Conservation (phyloP, 1,140 invertebrate genomes). For the Ceratina australensis region DNA sequence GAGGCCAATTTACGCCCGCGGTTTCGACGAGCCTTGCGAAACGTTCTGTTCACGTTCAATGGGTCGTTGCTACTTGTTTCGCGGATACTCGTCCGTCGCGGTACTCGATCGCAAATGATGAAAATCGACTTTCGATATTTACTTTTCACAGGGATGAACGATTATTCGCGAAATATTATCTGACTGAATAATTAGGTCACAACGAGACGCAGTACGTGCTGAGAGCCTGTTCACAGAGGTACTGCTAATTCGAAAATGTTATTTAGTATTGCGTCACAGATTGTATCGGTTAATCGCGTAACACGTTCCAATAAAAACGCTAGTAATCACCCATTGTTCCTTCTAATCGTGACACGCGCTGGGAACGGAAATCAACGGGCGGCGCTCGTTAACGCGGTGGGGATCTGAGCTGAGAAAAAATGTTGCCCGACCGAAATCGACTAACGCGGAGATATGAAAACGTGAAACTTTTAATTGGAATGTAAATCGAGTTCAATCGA, state of each 20-base stretch:
- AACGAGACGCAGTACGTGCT: too few relatives aligned
- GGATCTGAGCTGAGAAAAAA: not conserved
- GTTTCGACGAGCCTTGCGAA: not conserved
- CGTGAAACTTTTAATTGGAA: constrained; percentile 51
- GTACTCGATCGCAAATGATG: too few relatives aligned
- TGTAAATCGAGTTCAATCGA: constrained; percentile 25
- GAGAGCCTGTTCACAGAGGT: too few relatives aligned
- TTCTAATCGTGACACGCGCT: not conserved
- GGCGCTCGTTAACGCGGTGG: not conserved
- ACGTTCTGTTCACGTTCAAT: not conserved
- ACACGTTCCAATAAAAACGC: not conserved
- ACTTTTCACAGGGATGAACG: too few relatives aligned
- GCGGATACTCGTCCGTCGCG: too few relatives aligned
- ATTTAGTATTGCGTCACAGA: too few relatives aligned
- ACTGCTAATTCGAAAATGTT: too few relatives aligned
- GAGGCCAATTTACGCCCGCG: not conserved
- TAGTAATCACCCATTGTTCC: not conserved
- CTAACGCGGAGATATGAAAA: too few relatives aligned
- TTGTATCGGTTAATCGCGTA: too few relatives aligned
- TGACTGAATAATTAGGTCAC: too few relatives aligned
- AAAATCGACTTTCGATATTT: too few relatives aligned
- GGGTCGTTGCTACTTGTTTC: not conserved
- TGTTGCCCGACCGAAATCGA: not conserved
- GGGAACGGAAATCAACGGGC: not conserved
- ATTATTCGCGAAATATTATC: too few relatives aligned